Evolutionary conservation across 2,113 vertebrate species (phyloP).

Genomic region (Lepus timidus): DNA sequence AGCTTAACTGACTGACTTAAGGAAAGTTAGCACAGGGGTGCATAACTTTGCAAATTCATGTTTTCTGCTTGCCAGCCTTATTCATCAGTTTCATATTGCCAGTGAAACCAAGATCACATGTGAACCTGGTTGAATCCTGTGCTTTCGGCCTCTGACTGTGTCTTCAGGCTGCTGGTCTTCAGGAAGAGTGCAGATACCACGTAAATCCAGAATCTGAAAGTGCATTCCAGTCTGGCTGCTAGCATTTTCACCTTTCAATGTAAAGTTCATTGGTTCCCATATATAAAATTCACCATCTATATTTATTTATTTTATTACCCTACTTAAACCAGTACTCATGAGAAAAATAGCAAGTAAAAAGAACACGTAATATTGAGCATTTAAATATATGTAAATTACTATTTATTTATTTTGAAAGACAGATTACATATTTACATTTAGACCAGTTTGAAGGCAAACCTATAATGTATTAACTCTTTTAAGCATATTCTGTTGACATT

Average conservation of each 20-base stretch:
- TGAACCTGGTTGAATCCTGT: not conserved
- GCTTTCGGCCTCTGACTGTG: not conserved
- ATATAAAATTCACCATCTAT: not conserved
- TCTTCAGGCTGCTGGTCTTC: not conserved
- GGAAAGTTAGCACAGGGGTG: not conserved
- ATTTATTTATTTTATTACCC: conserved; percentile 15
- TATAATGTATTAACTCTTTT: not conserved
- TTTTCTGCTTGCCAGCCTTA: not conserved
- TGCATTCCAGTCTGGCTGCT: not conserved
- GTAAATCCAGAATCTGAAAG: not conserved
- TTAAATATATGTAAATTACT: not conserved
- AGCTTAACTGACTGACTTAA: not conserved
- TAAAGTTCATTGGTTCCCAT: not conserved
- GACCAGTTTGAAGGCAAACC: not conserved
- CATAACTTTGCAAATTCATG: not conserved
- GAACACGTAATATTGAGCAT: not conserved
- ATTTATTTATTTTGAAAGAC: too few species aligned
- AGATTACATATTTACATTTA: not conserved
- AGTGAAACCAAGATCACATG: not conserved
- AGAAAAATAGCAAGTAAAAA: conserved; percentile 23
- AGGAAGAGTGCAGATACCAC: not conserved
- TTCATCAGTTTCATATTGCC: not conserved
- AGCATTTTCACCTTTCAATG: not conserved
- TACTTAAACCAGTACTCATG: not conserved
- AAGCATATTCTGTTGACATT: not conserved